These are phyloP conservation scores for Cistogaster globosa DNA, from an alignment of 2,888 invertebrate genomes.

Conservation along the genomic window DNA sequence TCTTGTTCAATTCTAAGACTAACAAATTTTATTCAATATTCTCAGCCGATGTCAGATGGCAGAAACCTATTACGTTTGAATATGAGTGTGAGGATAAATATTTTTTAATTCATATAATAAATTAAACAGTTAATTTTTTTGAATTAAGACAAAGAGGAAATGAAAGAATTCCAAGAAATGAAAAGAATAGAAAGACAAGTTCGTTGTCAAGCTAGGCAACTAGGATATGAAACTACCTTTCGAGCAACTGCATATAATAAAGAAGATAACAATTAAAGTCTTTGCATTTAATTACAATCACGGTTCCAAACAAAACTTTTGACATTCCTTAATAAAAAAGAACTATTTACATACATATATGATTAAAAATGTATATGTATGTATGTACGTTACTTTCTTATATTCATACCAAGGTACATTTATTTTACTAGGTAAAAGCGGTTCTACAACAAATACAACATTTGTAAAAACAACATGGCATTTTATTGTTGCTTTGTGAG, in stretches of 20 bases:
- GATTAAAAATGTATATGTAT: no score
- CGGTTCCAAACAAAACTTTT: no score
- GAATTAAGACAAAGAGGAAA: slow-evolving; percentile 96
- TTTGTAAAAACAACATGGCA: no score
- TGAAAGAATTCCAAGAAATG: slow-evolving; percentile 96
- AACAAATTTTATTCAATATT: slow-evolving; percentile 94
- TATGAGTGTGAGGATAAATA: slow-evolving; percentile 88
- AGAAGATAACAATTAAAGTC: slow-evolving; percentile 51
- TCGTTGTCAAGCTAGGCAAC: slow-evolving; percentile 76
- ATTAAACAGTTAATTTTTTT: background rate
- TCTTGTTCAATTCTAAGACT: no score
- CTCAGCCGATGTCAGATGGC: slow-evolving; percentile 96
- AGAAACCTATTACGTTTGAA: slow-evolving; percentile 93
- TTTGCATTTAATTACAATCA: background rate
- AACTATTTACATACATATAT: no score
- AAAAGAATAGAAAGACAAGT: slow-evolving; percentile 86
- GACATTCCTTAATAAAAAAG: background rate
- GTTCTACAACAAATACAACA: no score
- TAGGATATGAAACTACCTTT: slow-evolving; percentile 80
- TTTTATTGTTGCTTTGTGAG: no score
- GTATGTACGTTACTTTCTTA: background rate
- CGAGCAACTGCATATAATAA: slow-evolving; percentile 72
- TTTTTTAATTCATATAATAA: no score
- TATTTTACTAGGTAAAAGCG: no score
- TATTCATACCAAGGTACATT: no score